Evolutionary conservation across 64 coral and sea anemone genomes (phyloP).

Genomic region (Pocillopora verrucosa): DNA sequence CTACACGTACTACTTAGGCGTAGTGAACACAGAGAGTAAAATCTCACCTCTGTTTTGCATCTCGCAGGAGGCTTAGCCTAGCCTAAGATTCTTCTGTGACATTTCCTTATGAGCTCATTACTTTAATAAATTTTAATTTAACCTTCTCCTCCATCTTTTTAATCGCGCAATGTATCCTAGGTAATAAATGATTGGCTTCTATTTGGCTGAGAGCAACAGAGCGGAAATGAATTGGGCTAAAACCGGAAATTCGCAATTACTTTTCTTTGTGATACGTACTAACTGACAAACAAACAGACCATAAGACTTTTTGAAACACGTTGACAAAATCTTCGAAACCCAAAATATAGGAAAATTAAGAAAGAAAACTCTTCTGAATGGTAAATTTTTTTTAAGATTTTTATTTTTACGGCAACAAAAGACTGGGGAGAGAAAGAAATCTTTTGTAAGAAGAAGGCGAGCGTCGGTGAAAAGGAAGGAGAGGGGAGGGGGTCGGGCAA

Average conservation of each 20-base stretch:
- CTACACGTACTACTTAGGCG: too few species aligned
- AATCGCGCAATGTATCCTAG: background rate
- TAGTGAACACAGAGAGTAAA: too few species aligned
- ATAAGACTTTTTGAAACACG: background rate
- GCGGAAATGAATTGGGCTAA: background rate
- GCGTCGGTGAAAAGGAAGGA: too few species aligned
- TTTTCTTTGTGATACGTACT: background rate
- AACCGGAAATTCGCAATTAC: background rate
- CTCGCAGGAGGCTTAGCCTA: slow-evolving; percentile 47
- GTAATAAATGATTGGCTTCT: too few species aligned
- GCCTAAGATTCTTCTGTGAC: slow-evolving; percentile 21
- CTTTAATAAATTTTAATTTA: background rate
- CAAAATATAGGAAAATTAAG: background rate
- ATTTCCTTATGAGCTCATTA: slow-evolving; percentile 37
- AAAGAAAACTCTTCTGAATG: background rate
- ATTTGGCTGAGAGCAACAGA: background rate
- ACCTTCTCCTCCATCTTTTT: background rate
- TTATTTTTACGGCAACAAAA: too few species aligned
- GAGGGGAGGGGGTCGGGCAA: too few species aligned
- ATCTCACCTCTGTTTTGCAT: too few species aligned
- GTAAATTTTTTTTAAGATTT: background rate
- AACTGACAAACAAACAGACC: background rate
- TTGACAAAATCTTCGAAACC: background rate
- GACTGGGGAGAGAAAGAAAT: too few species aligned
- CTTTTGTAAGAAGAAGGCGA: too few species aligned